A percentile compares a stretch with the other conserved stretches of the same genome.
Evolutionary conservation across 2,113 vertebrate genomes (phyloP).

Genomic region (Coracopsis vasa): DNA sequence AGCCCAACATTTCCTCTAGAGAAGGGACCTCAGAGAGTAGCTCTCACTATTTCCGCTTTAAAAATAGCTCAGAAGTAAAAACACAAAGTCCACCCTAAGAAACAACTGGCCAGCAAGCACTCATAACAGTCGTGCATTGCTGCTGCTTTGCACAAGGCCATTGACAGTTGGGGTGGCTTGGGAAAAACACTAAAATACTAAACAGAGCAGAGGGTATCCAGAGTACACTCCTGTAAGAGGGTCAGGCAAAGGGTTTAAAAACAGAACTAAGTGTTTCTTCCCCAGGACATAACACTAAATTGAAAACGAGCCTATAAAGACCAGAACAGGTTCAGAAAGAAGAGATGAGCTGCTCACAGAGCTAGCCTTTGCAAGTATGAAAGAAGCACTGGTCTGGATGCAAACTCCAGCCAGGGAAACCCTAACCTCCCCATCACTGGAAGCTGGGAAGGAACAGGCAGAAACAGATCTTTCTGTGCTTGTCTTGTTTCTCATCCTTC

Average conservation of each 20-base stretch:
- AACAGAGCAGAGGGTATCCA: not conserved
- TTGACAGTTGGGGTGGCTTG: fast-evolving
- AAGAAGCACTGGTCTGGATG: not conserved
- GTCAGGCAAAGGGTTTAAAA: not conserved
- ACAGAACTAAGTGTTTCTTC: not conserved
- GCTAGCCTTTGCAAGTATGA: not conserved
- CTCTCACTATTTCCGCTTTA: no score
- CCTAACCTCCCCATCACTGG: not conserved
- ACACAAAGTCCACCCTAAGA: not conserved
- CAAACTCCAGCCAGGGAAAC: not conserved
- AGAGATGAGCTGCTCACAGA: not conserved
- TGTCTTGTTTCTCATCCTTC: not conserved
- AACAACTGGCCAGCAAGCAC: not conserved
- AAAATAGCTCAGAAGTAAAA: no score
- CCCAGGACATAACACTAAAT: not conserved
- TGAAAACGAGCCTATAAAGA: not conserved
- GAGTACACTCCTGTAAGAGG: not conserved
- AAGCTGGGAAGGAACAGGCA: not conserved
- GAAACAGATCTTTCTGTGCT: not conserved
- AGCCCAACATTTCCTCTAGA: no score
- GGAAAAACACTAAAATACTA: not conserved
- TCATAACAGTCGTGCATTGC: fast-evolving
- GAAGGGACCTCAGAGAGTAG: no score
- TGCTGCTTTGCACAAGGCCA: not conserved
- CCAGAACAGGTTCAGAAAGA: not conserved